These are phyloP conservation scores for Heterotilapia buettikoferi DNA, from an alignment of 2,113 vertebrate species.

Conservation along the genomic window DNA sequence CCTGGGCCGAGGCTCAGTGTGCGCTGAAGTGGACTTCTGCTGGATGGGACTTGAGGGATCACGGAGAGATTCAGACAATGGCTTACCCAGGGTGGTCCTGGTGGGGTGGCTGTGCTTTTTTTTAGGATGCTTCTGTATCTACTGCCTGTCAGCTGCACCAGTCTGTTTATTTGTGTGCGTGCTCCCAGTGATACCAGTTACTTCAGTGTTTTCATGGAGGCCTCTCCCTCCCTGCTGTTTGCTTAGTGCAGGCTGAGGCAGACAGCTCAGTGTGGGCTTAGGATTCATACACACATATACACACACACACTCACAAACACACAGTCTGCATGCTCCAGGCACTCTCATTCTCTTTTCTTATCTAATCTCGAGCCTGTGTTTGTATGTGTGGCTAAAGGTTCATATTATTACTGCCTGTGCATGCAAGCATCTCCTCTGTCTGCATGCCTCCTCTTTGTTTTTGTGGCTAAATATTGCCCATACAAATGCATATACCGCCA, in stretches of 20 bases:
- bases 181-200: slow-evolving; percentile 36
- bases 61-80: slow-evolving; percentile 46
- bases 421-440: not conserved
- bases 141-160: slow-evolving; percentile 11
- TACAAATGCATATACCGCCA: not conserved
- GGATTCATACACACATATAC: slow-evolving; percentile 1
- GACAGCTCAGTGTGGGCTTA: slow-evolving; percentile 40
- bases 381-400: not conserved
- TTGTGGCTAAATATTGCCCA: not conserved
- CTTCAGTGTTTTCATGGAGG: slow-evolving; percentile 36
- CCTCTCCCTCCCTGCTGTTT: slow-evolving; percentile 55
- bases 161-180: slow-evolving; percentile 10
- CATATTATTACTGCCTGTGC: not conserved
- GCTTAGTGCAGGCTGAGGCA: slow-evolving; percentile 39
- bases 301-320: not conserved
- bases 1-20: not conserved
- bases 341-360: not conserved
- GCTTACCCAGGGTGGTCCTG: slow-evolving; percentile 4
- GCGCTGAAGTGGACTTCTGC: slow-evolving; percentile 33
- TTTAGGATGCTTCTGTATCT: slow-evolving; percentile 24
- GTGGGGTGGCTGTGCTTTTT: slow-evolving; percentile 10
- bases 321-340: slow-evolving; percentile 13
- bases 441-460: not conserved
- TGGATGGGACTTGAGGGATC: slow-evolving; percentile 41
- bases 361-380: slow-evolving; percentile 11